Percentiles rank a stretch among this genome's conserved stretches.
Evolutionary conservation across 2,113 vertebrate genomes (phyloP).

Genomic region (Gambusia affinis): DNA sequence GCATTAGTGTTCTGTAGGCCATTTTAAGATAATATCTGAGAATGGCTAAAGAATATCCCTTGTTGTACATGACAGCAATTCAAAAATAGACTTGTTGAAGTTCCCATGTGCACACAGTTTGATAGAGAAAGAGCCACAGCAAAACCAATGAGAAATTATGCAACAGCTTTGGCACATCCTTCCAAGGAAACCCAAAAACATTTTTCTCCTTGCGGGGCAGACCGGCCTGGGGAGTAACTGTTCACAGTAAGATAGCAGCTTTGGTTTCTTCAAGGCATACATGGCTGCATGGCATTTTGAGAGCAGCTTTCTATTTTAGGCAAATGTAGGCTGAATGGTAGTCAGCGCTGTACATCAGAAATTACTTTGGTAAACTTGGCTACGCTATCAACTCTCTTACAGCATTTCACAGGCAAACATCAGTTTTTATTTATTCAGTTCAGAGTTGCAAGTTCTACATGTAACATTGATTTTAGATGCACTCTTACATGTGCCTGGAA

Average conservation of each 20-base stretch:
- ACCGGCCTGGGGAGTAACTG: slow-evolving; percentile 51
- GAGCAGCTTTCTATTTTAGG: slow-evolving; percentile 58
- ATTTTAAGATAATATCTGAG: slow-evolving; percentile 26
- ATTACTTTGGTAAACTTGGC: neutral
- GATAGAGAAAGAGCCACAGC: slow-evolving; percentile 23
- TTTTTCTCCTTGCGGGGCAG: slow-evolving; percentile 54
- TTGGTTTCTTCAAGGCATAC: slow-evolving; percentile 41
- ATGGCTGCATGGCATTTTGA: slow-evolving; percentile 50
- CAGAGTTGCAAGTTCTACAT: no score
- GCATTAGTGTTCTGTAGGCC: no score
- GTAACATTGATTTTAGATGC: no score
- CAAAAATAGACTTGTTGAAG: slow-evolving; percentile 3
- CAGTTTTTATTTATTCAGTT: no score
- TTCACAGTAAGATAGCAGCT: slow-evolving; percentile 59
- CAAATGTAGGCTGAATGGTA: slow-evolving; percentile 31
- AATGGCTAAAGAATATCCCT: slow-evolving; percentile 30
- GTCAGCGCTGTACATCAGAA: slow-evolving; percentile 23
- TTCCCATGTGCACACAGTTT: slow-evolving; percentile 24
- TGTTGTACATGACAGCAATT: slow-evolving; percentile 4
- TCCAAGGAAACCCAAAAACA: slow-evolving; percentile 33
- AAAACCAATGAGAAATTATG: slow-evolving; percentile 50
- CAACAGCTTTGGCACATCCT: slow-evolving; percentile 33
- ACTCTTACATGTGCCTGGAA: no score
- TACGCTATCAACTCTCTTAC: neutral
- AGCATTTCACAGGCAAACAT: neutral